Evolutionary conservation across 2,113 vertebrate genomes (phyloP).

Genomic region (Beaufortia kweichowensis): DNA sequence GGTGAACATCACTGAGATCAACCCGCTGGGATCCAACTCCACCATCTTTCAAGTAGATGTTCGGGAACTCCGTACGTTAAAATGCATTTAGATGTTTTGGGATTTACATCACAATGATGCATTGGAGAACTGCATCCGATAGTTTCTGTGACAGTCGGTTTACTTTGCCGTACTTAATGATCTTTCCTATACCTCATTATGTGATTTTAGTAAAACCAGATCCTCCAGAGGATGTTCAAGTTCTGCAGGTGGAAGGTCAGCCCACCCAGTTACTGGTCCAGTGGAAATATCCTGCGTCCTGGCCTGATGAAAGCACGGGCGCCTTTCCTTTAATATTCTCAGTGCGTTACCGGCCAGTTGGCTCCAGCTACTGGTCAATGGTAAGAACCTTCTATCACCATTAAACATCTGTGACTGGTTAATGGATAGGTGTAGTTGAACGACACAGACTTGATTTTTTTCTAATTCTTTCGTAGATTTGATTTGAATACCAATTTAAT

Average conservation of each 20-base stretch:
- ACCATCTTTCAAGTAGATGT: conserved; percentile 57
- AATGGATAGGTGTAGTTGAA: no score
- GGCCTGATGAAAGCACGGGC: conserved; percentile 46
- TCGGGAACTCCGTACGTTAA: conserved; percentile 66
- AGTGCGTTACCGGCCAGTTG: conserved; percentile 70
- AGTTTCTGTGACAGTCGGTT: not conserved
- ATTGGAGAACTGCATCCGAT: no score
- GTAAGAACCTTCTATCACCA: conserved; percentile 53
- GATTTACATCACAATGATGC: no score
- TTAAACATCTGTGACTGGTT: no score
- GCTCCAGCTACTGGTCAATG: conserved; percentile 71
- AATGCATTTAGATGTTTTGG: no score
- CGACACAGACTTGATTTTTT: no score
- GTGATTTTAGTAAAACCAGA: conserved; percentile 72
- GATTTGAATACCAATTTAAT: no score
- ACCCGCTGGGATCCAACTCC: conserved; percentile 65
- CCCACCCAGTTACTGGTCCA: conserved; percentile 64
- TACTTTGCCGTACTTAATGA: not conserved
- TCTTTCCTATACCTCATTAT: conserved; percentile 30
- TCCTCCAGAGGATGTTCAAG: conserved; percentile 63
- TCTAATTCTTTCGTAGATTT: no score
- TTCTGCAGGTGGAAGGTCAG: conserved; percentile 50
- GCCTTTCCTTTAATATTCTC: conserved; percentile 69
- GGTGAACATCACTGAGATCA: conserved; percentile 69
- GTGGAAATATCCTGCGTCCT: conserved; percentile 69